phyloP scores from a whole-genome alignment of 2,797 vertebrate species.

The Hafferia zeledoni region DNA sequence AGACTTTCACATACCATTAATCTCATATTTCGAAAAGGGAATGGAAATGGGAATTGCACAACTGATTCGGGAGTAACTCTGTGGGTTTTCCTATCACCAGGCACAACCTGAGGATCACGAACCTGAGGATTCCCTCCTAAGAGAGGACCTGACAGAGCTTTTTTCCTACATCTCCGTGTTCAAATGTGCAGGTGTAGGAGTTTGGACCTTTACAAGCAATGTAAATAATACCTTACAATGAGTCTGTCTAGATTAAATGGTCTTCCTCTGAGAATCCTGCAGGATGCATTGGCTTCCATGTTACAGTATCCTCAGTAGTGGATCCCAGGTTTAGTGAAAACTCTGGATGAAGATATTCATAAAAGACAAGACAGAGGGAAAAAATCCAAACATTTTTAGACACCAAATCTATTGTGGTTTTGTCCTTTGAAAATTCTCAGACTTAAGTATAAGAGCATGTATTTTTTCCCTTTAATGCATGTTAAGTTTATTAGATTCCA shows the following conservation, averaged over 20 bases:
- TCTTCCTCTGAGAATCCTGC: slow-evolving; percentile 22
- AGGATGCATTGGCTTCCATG: neutral
- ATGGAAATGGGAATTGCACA: neutral
- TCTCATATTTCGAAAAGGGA: neutral
- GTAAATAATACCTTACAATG: neutral
- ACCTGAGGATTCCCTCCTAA: neutral
- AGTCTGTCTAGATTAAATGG: slow-evolving; percentile 13
- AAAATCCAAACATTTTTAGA: neutral
- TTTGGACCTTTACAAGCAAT: neutral
- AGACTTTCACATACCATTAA: neutral
- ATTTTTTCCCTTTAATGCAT: slow-evolving; percentile 76
- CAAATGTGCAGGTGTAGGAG: neutral
- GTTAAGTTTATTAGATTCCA: slow-evolving; percentile 81
- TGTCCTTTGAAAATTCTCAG: slow-evolving; percentile 64
- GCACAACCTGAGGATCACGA: neutral
- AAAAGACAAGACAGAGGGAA: neutral
- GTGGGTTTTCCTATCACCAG: neutral
- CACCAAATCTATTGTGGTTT: neutral
- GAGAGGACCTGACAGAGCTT: neutral
- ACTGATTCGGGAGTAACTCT: neutral
- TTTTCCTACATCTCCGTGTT: neutral
- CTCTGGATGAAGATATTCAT: neutral
- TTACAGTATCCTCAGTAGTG: neutral
- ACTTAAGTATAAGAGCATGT: slow-evolving; percentile 79
- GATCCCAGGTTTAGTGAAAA: neutral